A percentile compares a stretch with the other conserved stretches of the same genome.
Evolutionary conservation across 2,113 vertebrate species (phyloP).

Genomic region (Symphodus melops): DNA sequence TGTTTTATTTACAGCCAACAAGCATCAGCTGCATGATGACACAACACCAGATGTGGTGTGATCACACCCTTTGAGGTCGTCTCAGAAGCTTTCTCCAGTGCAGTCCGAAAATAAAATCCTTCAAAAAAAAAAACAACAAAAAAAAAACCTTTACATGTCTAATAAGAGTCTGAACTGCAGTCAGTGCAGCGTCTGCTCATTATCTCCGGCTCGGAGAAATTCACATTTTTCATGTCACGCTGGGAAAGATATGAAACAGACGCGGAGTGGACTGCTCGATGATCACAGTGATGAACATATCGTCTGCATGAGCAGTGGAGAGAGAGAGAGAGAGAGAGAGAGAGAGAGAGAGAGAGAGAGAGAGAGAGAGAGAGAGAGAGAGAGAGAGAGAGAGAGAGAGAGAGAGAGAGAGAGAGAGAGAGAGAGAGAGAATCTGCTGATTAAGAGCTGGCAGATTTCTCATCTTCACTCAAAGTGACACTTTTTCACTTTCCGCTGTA

Average conservation of each 20-base stretch:
- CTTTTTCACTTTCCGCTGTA: neutral
- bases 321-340: neutral
- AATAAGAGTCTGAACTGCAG: slow-evolving; percentile 19
- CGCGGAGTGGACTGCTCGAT: slow-evolving; percentile 37
- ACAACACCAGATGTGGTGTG: neutral
- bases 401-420: slow-evolving; percentile 6
- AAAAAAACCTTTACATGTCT: neutral
- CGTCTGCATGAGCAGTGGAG: slow-evolving; percentile 26
- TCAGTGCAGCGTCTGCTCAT: slow-evolving; percentile 39
- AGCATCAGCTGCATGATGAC: neutral
- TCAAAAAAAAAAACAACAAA: slow-evolving; percentile 1
- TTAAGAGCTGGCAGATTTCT: slow-evolving; percentile 31
- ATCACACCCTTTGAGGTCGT: slow-evolving; percentile 12
- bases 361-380: slow-evolving; percentile 6
- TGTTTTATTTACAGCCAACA: neutral
- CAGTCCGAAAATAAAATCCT: slow-evolving; percentile 27
- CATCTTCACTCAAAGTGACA: slow-evolving; percentile 20
- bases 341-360: slow-evolving; percentile 3
- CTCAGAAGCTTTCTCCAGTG: neutral
- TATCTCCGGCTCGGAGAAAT: slow-evolving; percentile 21
- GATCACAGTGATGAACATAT: slow-evolving; percentile 45
- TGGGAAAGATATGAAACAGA: slow-evolving; percentile 23
- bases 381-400: slow-evolving; percentile 1
- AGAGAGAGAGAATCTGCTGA: slow-evolving; percentile 22
- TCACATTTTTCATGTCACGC: slow-evolving; percentile 21